A percentile compares a stretch with the other conserved stretches of the same genome.
These are phyloP conservation scores for Echiichthys vipera DNA, from an alignment of 2,797 vertebrate species.

Conservation along the genomic window DNA sequence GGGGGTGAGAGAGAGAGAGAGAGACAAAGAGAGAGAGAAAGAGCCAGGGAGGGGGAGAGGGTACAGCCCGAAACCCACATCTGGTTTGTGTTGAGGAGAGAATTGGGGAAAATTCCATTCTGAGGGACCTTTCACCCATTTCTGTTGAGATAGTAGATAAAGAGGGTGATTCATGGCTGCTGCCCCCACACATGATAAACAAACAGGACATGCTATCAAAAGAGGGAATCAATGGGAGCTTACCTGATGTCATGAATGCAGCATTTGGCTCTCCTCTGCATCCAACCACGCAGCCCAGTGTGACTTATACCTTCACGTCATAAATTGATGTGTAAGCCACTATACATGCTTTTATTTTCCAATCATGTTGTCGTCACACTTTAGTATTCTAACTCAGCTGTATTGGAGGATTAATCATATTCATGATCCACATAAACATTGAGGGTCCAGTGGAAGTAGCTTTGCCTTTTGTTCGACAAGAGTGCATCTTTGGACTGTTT, in stretches of 20 bases:
- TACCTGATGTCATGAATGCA: conserved; percentile 10
- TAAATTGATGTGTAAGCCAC: neutral
- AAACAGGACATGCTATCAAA: conserved; percentile 33
- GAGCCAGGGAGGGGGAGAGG: conserved; percentile 22
- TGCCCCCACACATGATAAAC: conserved; percentile 15
- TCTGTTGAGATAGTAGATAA: conserved; percentile 73
- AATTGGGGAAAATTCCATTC: conserved; percentile 76
- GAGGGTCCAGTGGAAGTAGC: neutral
- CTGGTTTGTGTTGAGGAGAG: conserved; percentile 82
- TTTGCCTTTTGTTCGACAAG: conserved; percentile 25
- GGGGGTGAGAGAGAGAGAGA: conserved; percentile 1
- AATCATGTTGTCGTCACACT: neutral
- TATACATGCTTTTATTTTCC: neutral
- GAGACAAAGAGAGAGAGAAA: neutral
- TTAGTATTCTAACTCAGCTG: neutral
- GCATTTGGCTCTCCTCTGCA: neutral
- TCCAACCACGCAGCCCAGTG: neutral
- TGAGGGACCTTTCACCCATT: conserved; percentile 86
- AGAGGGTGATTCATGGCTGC: conserved; percentile 32
- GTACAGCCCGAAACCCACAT: conserved; percentile 80
- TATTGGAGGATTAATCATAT: neutral
- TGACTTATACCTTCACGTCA: neutral
- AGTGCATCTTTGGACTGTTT: conserved; percentile 24
- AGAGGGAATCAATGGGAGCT: conserved; percentile 7
- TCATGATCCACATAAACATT: neutral